These are phyloP conservation scores for Spilosoma lubricipeda DNA, from an alignment of 2,888 invertebrate genomes.

Conservation along the genomic window DNA sequence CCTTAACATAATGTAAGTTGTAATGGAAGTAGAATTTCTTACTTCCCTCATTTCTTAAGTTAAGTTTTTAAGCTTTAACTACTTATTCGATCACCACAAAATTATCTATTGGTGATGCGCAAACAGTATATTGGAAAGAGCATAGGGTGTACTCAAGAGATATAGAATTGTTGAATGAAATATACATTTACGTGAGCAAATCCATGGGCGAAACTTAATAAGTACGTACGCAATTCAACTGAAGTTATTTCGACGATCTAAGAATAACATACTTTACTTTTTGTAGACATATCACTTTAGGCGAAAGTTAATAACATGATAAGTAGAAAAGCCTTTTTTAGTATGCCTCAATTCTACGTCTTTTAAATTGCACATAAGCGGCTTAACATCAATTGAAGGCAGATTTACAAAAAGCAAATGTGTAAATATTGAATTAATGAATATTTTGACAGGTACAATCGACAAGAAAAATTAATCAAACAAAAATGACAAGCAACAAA, in stretches of 20 bases:
- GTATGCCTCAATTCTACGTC: neutral
- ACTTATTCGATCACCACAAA: neutral
- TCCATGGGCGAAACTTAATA: neutral
- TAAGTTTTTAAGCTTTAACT: too few relatives aligned
- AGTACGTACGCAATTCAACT: neutral
- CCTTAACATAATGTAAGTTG: too few relatives aligned
- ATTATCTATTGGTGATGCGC: neutral
- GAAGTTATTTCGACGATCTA: neutral
- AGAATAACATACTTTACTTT: conserved; percentile 5
- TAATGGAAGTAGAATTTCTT: too few relatives aligned
- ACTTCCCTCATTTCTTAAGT: too few relatives aligned
- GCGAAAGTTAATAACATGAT: conserved; percentile 15
- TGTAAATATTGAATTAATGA: neutral
- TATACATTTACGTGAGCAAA: neutral
- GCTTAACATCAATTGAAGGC: neutral
- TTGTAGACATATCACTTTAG: conserved; percentile 6
- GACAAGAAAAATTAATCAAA: neutral
- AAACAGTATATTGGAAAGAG: neutral
- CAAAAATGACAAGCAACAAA: neutral
- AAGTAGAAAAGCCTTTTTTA: conserved; percentile 9
- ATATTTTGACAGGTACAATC: neutral
- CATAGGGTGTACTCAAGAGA: neutral
- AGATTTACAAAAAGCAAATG: neutral
- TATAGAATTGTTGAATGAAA: neutral
- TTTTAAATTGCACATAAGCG: conserved; percentile 2